Conservation (phyloP, 2,113 vertebrate species). For the Scolopax mira region DNA sequence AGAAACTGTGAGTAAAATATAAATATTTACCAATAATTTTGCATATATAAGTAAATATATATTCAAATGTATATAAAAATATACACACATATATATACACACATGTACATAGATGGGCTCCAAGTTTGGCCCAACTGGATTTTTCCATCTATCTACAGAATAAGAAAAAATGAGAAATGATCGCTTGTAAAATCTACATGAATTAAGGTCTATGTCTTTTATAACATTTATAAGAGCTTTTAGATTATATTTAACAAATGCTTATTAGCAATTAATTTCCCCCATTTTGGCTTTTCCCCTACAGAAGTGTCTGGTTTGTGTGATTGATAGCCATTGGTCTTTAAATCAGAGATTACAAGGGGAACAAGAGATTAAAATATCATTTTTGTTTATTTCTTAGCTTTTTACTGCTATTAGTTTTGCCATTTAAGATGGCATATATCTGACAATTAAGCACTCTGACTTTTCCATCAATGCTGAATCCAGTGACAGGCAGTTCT, state of each 20-base stretch:
- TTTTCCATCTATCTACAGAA: background rate
- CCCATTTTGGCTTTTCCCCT: background rate
- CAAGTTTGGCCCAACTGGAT: background rate
- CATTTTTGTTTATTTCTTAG: background rate
- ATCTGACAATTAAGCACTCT: conserved; percentile 8
- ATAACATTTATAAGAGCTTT: background rate
- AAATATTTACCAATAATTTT: background rate
- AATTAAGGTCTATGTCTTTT: background rate
- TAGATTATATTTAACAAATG: background rate
- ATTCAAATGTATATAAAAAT: background rate
- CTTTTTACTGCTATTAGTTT: background rate
- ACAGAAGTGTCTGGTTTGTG: background rate
- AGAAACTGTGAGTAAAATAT: background rate
- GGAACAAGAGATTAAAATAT: background rate
- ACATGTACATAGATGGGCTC: fast-evolving
- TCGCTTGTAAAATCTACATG: background rate
- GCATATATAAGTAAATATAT: background rate
- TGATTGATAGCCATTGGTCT: background rate
- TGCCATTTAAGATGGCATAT: background rate
- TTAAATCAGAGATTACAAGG: background rate
- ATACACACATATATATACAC: background rate
- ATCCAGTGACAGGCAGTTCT: background rate
- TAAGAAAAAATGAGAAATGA: background rate
- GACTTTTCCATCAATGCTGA: background rate
- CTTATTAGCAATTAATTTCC: background rate